Conservation (phyloP, 2,113 vertebrate species). For the Bombycilla garrulus region DNA sequence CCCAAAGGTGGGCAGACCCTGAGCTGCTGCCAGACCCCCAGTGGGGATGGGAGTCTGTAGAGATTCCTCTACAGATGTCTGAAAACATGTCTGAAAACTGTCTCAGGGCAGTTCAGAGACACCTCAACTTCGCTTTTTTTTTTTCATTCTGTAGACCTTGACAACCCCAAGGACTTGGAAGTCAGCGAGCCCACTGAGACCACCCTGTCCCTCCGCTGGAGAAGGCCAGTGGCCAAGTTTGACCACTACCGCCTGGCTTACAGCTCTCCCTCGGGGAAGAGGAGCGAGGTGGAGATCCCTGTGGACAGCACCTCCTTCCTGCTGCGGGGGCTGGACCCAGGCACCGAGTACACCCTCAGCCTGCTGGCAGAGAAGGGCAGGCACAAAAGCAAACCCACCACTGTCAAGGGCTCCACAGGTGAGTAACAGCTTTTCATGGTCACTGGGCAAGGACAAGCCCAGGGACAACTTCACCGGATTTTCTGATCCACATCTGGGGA, state of each 20-base stretch:
- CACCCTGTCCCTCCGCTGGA: slow-evolving; percentile 85
- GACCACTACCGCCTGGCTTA: slow-evolving; percentile 85
- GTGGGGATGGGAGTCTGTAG: no score
- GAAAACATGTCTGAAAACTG: background rate
- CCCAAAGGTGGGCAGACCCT: background rate
- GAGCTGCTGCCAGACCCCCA: background rate
- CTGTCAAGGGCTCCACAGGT: slow-evolving; percentile 84
- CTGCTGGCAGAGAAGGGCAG: slow-evolving; percentile 86
- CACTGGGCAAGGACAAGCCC: background rate
- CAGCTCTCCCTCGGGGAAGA: slow-evolving; percentile 67
- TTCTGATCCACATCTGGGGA: background rate
- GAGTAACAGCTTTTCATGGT: slow-evolving; percentile 21
- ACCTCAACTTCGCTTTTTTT: background rate
- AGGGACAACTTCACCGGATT: background rate
- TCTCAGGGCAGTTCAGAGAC: background rate
- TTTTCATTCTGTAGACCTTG: slow-evolving; percentile 78
- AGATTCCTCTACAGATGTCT: background rate
- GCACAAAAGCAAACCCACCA: slow-evolving; percentile 81
- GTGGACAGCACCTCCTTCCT: slow-evolving; percentile 75
- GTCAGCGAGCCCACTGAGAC: slow-evolving; percentile 80
- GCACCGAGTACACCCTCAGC: slow-evolving; percentile 83
- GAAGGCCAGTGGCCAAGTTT: slow-evolving; percentile 83
- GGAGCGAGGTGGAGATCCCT: slow-evolving; percentile 74
- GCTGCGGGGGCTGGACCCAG: slow-evolving; percentile 78
- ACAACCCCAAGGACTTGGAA: slow-evolving; percentile 87